Base-by-base conservation (phyloP, 2,888 invertebrate genomes). In the Synanthedon vespiformis region DNA sequence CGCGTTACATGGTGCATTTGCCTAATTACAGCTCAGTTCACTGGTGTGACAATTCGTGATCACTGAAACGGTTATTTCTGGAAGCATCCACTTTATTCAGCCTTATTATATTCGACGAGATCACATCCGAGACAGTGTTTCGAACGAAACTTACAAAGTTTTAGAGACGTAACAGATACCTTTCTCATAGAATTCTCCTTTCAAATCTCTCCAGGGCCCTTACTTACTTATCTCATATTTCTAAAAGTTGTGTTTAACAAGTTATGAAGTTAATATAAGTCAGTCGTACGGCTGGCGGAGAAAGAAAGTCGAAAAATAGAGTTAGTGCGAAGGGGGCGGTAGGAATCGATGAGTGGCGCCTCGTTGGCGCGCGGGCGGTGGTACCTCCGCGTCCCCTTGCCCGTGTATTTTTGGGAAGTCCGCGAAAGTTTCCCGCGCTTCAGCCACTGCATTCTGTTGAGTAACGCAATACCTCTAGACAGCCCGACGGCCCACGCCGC, bases 1-100 rank as follows among this genome's bases (percentile, higher is more conserved):
- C 65, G 60, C 71, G 74, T 82, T 80, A 85, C 77, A 82, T 77
- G 79, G 75, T 82, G 82, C 82, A 86, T 84, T 86, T 84, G 70
- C 74, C 78, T 84, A 84, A 83, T 85, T 85, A 83, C 79, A 71
- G 66, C 74, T 74, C 72, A 73, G 76, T 70, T 82, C 77, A 74
- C 77, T 77, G 73, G 66, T 76, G 78, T 78, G 77, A 83, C 81
- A 78, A 80, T 80, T 78, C 67, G 65, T 77, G 76, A 83, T 82
- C 79, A 75, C 74, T 63, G 64, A 72, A 81, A 82, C 67, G 72
- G 72, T 74, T 77, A 78, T 80, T 76, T 71, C 64, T 54, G 55
- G 61, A 75, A 68, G 72, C 69, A 69, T 71, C 67, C 70, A 65
- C 67, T 68, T 65, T 64, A 68, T 70, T 68, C 57, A 61, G 51